Evolutionary conservation across 2,113 vertebrate genomes (phyloP).

Genomic region (Alethe castanea): DNA sequence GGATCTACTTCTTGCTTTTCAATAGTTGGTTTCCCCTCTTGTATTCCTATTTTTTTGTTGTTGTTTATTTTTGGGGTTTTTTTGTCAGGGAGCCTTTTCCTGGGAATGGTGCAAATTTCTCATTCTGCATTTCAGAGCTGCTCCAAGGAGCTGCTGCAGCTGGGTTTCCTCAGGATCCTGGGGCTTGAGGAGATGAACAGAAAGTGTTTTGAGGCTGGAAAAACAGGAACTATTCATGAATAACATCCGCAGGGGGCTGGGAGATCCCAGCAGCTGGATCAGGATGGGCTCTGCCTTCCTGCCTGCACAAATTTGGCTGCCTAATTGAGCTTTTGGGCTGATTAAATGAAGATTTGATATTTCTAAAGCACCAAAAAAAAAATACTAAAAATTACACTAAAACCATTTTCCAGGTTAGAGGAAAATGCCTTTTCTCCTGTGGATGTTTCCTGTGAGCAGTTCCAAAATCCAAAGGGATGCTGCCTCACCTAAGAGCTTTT

Average conservation of each 20-base stretch:
- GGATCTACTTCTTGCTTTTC: neutral
- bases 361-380: neutral
- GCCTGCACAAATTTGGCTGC: neutral
- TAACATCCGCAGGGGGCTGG: neutral
- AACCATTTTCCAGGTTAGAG: neutral
- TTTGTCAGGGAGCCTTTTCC: too few relatives aligned
- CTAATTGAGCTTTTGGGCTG: neutral
- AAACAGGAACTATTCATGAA: neutral
- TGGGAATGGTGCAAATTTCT: neutral
- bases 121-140: neutral
- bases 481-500: slow-evolving; percentile 12
- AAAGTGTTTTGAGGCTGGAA: neutral
- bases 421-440: neutral
- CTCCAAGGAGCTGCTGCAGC: neutral
- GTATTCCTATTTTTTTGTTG: neutral
- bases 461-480: neutral
- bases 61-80: too few relatives aligned
- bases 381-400: rapidly evolving
- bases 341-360: neutral
- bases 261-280: neutral
- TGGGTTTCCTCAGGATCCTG: neutral
- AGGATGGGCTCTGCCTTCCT: neutral
- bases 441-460: neutral
- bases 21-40: neutral
- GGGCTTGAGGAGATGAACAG: neutral